Percentiles rank a stretch among this genome's conserved stretches.
Evolutionary conservation across 1,140 invertebrate species (phyloP).

Genomic region (Asbolus verrucosus): DNA sequence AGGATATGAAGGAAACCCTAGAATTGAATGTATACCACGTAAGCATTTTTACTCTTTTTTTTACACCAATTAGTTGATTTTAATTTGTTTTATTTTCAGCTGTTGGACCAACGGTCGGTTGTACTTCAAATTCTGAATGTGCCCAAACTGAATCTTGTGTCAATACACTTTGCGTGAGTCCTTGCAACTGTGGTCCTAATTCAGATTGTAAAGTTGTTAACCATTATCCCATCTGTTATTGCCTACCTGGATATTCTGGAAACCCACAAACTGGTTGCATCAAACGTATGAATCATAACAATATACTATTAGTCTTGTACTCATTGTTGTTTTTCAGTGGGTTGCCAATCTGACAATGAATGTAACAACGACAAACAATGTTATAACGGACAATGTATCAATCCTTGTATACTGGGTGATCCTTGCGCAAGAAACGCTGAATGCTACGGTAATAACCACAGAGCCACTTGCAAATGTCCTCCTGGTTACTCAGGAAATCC

Average conservation of each 20-base stretch:
- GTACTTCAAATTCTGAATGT: conserved; percentile 84
- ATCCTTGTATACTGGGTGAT: conserved; percentile 81
- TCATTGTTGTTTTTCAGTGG: conserved; percentile 55
- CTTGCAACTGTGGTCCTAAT: conserved; percentile 86
- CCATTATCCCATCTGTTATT: conserved; percentile 86
- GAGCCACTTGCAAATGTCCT: conserved; percentile 80
- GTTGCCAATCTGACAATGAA: conserved; percentile 82
- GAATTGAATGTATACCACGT: conserved; percentile 80
- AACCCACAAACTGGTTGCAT: conserved; percentile 85
- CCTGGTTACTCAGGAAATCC: conserved; percentile 80
- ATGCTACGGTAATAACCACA: conserved; percentile 82
- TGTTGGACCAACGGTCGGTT: conserved; percentile 73
- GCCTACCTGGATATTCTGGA: conserved; percentile 81
- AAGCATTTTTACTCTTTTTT: conserved; percentile 65
- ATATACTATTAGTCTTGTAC: too few relatives aligned
- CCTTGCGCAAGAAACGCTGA: conserved; percentile 86
- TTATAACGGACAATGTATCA: conserved; percentile 83
- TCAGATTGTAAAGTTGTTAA: conserved; percentile 82
- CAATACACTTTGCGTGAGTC: conserved; percentile 81
- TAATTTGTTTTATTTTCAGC: conserved; percentile 64
- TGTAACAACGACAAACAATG: conserved; percentile 83
- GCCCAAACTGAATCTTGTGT: conserved; percentile 82
- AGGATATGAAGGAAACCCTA: conserved; percentile 81
- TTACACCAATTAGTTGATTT: not conserved
- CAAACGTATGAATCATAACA: conserved; percentile 73